Conservation (phyloP, 2,113 vertebrate genomes). For the Myotis lucifugus region DNA sequence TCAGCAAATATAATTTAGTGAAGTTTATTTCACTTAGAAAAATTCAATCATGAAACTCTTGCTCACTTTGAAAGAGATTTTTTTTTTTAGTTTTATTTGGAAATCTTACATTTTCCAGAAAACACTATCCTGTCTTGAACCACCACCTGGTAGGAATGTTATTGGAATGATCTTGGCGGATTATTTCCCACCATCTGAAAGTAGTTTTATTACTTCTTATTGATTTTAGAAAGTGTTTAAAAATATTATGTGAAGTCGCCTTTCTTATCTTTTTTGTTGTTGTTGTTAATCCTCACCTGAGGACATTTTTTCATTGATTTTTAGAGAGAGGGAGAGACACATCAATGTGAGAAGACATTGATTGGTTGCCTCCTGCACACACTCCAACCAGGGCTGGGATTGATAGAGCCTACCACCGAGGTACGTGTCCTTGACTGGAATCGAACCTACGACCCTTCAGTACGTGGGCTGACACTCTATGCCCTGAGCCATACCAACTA, state of each 20-base stretch:
- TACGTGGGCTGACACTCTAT: too few relatives aligned
- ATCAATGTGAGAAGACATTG: too few relatives aligned
- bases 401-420: too few relatives aligned
- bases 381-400: too few relatives aligned
- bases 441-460: too few relatives aligned
- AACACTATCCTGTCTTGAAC: slow-evolving; percentile 40
- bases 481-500: too few relatives aligned
- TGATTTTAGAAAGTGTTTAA: not conserved
- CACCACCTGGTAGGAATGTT: not conserved
- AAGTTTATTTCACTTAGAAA: not conserved
- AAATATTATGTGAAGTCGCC: not conserved
- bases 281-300: too few relatives aligned
- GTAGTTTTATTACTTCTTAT: not conserved
- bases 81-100: not conserved
- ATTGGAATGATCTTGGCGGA: not conserved
- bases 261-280: not conserved
- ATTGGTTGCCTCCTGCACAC: too few relatives aligned
- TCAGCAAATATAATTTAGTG: not conserved
- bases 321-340: too few relatives aligned
- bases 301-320: too few relatives aligned
- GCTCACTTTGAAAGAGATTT: not conserved
- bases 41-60: not conserved
- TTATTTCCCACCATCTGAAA: not conserved
- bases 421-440: too few relatives aligned
- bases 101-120: not conserved